These are phyloP conservation scores for Cataglyphis cursor DNA, from an alignment of 2,888 invertebrate species.

Conservation along the genomic window DNA sequence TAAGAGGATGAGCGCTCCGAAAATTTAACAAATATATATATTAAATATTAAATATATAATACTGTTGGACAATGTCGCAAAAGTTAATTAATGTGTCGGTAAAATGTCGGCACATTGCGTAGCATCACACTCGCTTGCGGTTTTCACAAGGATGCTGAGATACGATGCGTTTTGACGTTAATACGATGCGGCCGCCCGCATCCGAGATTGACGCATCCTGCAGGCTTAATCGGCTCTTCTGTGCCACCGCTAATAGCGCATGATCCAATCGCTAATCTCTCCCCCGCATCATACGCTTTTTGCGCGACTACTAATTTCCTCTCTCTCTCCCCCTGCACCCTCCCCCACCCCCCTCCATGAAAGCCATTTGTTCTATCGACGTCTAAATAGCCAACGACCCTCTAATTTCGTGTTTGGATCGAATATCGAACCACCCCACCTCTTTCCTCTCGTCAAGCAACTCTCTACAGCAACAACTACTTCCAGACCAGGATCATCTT, in stretches of 20 bases:
- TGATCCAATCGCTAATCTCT: slow-evolving; percentile 56
- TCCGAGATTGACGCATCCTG: slow-evolving; percentile 37
- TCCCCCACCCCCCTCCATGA: neutral
- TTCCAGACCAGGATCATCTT: slow-evolving; percentile 75
- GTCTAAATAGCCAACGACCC: slow-evolving; percentile 62
- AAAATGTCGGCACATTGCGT: neutral
- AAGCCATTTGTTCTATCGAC: slow-evolving; percentile 59
- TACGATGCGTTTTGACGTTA: slow-evolving; percentile 41
- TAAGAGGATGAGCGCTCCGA: too few species aligned
- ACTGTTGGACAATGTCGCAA: neutral
- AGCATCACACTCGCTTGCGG: neutral
- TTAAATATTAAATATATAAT: neutral
- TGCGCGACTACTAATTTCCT: neutral
- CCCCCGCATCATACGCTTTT: slow-evolving; percentile 12
- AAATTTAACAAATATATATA: too few species aligned
- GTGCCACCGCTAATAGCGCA: slow-evolving; percentile 21
- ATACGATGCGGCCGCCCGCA: slow-evolving; percentile 50
- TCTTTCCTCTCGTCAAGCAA: slow-evolving; percentile 24
- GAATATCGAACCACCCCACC: slow-evolving; percentile 41
- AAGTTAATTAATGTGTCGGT: slow-evolving; percentile 18
- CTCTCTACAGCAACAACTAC: slow-evolving; percentile 34
- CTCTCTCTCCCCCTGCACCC: neutral
- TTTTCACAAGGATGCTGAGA: slow-evolving; percentile 36
- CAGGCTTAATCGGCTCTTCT: slow-evolving; percentile 51
- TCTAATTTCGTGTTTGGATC: slow-evolving; percentile 63